These are phyloP conservation scores for Achroia grisella DNA, from an alignment of 1,140 invertebrate genomes.

Conservation along the genomic window DNA sequence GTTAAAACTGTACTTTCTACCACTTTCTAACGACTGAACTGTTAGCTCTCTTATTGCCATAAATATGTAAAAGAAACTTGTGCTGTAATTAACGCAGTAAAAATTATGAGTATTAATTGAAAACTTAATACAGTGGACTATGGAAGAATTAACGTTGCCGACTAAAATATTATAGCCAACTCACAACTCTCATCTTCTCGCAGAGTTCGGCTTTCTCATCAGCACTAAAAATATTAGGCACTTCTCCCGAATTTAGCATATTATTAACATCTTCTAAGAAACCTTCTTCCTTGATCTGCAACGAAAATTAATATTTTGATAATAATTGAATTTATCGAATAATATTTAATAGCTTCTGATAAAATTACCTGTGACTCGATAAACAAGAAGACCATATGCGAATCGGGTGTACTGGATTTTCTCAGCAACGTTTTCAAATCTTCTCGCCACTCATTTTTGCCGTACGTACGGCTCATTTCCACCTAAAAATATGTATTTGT, in stretches of 20 bases:
- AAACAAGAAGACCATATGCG: slow-evolving; percentile 94
- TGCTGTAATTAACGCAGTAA: too few species aligned
- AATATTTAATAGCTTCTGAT: background rate
- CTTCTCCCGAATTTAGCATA: slow-evolving; percentile 94
- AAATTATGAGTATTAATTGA: too few species aligned
- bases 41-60: too few species aligned
- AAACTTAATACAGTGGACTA: too few species aligned
- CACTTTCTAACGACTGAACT: too few species aligned
- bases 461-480: slow-evolving; percentile 92
- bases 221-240: slow-evolving; percentile 90
- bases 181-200: slow-evolving; percentile 89
- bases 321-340: too few species aligned
- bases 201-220: slow-evolving; percentile 95
- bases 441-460: slow-evolving; percentile 90
- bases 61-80: too few species aligned
- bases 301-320: too few species aligned
- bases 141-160: too few species aligned
- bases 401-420: slow-evolving; percentile 87
- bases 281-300: slow-evolving; percentile 91
- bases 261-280: slow-evolving; percentile 97
- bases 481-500: slow-evolving; percentile 79
- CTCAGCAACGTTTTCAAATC: slow-evolving; percentile 89
- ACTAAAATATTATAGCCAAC: slow-evolving; percentile 6
- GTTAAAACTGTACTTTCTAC: too few species aligned
- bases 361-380: slow-evolving; percentile 86